phyloP scores from a whole-genome alignment of 2,113 vertebrate genomes.

The Recurvirostra avosetta region DNA sequence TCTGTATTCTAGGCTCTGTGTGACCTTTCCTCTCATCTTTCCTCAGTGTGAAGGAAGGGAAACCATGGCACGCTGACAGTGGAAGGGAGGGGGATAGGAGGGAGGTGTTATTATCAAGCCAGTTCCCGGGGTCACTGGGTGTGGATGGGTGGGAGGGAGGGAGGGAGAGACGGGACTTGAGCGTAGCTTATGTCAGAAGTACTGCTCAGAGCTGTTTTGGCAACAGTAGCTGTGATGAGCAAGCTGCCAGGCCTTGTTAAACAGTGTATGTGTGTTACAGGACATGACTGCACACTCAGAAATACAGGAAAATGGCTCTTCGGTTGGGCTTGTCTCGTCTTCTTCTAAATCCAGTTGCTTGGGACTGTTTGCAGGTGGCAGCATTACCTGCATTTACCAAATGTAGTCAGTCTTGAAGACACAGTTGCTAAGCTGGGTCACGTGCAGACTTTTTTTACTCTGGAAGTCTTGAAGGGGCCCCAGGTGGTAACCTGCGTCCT shows the following conservation, averaged over 20 bases:
- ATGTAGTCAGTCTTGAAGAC: background rate
- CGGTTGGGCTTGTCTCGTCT: background rate
- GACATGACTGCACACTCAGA: background rate
- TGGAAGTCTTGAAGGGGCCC: background rate
- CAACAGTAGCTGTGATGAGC: background rate
- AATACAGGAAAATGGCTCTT: background rate
- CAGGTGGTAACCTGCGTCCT: background rate
- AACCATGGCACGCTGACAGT: background rate
- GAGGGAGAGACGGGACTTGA: background rate
- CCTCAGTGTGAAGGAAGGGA: background rate
- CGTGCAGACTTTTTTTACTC: background rate
- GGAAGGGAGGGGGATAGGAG: background rate
- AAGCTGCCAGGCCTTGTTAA: background rate
- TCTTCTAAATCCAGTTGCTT: background rate
- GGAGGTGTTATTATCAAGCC: background rate
- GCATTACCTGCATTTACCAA: background rate
- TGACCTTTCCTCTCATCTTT: background rate
- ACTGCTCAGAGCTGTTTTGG: background rate
- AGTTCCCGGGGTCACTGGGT: background rate
- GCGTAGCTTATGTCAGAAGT: background rate
- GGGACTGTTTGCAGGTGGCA: background rate
- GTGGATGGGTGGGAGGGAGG: background rate
- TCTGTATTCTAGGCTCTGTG: background rate
- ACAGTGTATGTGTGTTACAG: background rate
- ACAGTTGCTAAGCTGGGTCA: background rate